Evolutionary conservation across 2,888 invertebrate genomes (phyloP).

Genomic region (Sinopyrophorus schimmeli): DNA sequence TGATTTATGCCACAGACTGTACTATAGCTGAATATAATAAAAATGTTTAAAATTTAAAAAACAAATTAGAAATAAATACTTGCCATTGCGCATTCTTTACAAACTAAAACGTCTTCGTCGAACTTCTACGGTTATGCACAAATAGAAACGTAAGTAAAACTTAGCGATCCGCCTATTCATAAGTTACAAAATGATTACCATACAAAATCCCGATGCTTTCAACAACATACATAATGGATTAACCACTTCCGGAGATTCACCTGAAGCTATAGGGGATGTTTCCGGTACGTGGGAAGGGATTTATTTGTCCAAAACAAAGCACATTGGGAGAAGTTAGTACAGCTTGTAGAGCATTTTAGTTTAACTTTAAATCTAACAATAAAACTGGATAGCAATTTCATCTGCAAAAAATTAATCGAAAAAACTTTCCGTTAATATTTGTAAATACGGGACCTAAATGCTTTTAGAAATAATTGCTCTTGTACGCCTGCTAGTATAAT

Average conservation of each 20-base stretch:
- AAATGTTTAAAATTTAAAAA: too few species aligned
- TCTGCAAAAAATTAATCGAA: too few species aligned
- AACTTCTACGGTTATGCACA: conserved; percentile 24
- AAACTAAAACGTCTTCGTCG: conserved; percentile 25
- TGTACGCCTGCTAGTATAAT: too few species aligned
- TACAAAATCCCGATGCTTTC: conserved; percentile 47
- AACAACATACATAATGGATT: conserved; percentile 50
- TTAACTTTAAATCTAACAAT: conserved; percentile 13
- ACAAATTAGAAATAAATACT: too few species aligned
- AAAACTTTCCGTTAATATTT: too few species aligned
- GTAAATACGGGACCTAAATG: too few species aligned
- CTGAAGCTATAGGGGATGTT: conserved; percentile 39
- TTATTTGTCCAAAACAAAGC: conserved; percentile 38
- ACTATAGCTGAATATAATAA: too few species aligned
- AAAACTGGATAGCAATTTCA: too few species aligned
- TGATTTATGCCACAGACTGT: too few species aligned
- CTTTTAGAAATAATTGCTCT: too few species aligned
- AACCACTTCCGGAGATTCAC: conserved; percentile 47
- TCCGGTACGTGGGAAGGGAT: conserved; percentile 28
- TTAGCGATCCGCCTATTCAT: conserved; percentile 40
- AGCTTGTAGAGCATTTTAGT: conserved; percentile 9
- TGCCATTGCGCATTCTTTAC: too few species aligned
- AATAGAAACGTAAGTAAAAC: conserved; percentile 27
- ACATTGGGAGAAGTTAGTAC: conserved; percentile 21
- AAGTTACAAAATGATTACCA: conserved; percentile 47